phyloP scores from a whole-genome alignment of 1,140 invertebrate species.

The Brachionus rubens region DNA sequence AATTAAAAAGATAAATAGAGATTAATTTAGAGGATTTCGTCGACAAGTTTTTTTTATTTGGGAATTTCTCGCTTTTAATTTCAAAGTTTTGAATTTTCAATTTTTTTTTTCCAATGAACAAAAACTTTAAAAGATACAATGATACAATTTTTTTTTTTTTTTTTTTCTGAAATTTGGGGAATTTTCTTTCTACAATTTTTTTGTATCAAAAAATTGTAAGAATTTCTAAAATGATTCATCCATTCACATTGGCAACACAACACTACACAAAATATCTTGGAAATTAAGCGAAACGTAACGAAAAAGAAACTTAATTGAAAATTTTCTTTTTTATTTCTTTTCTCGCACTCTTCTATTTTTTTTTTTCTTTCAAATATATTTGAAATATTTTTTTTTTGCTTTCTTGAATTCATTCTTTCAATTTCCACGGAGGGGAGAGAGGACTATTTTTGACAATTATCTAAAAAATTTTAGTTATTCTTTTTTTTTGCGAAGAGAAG shows the following conservation, averaged over 20 bases:
- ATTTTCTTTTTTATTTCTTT: no score
- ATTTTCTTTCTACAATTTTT: neutral
- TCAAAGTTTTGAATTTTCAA: neutral
- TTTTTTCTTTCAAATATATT: no score
- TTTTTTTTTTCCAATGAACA: neutral
- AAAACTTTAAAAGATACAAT: no score
- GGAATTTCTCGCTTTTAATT: slow-evolving; percentile 24
- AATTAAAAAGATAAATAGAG: slow-evolving; percentile 19
- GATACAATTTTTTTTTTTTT: no score
- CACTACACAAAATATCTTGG: neutral
- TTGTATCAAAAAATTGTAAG: slow-evolving; percentile 10
- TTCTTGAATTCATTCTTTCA: slow-evolving; percentile 25
- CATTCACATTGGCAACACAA: slow-evolving; percentile 1
- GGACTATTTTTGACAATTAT: slow-evolving; percentile 38
- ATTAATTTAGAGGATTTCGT: slow-evolving; percentile 22
- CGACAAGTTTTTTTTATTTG: neutral
- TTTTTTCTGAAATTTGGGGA: slow-evolving; percentile 1
- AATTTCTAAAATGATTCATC: slow-evolving; percentile 15
- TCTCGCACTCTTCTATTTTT: no score
- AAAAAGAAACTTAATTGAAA: neutral
- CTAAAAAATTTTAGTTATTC: slow-evolving; percentile 43
- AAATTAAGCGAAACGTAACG: slow-evolving; percentile 42
- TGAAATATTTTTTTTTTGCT: slow-evolving; percentile 17
- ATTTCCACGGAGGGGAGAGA: slow-evolving; percentile 11
- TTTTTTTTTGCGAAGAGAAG: no score